Base-by-base conservation (phyloP, 1,140 invertebrate genomes). In the Leptoteleia sp. region DNA sequence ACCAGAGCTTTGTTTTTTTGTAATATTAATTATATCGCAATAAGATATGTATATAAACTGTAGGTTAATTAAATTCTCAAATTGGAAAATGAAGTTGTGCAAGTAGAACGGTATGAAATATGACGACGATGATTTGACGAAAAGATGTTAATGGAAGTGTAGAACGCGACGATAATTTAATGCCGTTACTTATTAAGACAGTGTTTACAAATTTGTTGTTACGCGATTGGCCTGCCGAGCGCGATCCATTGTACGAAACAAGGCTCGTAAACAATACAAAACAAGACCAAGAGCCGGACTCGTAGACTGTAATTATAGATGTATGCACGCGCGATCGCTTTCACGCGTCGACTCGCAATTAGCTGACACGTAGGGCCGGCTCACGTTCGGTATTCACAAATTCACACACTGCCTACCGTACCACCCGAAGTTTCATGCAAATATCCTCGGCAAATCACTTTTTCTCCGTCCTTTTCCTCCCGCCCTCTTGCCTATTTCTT, bases 331-430 rank as follows among this genome's bases (percentile, higher is more conserved):
- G 79, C 70, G 79, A 77, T 75, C 79, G 70, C 59, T 71, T 81
- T 81, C 79, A 81, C 79, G 79, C 79, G 62, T 81, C 64, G 64
- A 71, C 68, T 80, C 57, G 73, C 62, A 76, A 80, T 80, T 76
- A 76, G 61, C 78, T 55, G 78, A 73, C 73, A 76, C 78, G 55
- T 68, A 42, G 62, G 55, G 31, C 52, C 45, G 68, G 50, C 37
- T 52, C 59, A 40, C 70, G 55, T 62, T 67, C 52, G 15, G 55
- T 67, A 48, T 72, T 78, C 68, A 38, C 47, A 54, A 68, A 78
- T 78, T 78, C 48, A 37, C 61, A 68, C 48, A 48, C 50, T 38
- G 57, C 50, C 73, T 76, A 76, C 42, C 42, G 71, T 65, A 52
- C 45, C 22, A 35, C 52, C 42, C 15, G 29, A 15, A 37, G n/a